Percentiles rank a stretch among this genome's conserved stretches.
phyloP scores from a whole-genome alignment of 2,888 invertebrate genomes.

The Cephus runcator region DNA sequence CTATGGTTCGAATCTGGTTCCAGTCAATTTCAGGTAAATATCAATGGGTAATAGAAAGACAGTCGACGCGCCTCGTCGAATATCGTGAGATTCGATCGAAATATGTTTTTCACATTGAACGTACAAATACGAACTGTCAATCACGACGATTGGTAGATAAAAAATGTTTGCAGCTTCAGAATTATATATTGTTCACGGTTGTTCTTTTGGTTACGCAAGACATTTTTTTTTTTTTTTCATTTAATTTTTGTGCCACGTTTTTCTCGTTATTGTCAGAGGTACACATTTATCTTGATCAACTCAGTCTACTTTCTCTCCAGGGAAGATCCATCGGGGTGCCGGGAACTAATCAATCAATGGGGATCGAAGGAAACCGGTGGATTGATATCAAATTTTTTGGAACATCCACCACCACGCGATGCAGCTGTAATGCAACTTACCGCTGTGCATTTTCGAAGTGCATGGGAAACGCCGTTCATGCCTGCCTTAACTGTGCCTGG shows the following conservation, averaged over 20 bases:
- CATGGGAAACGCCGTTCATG: constrained; percentile 66
- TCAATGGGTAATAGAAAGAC: too few relatives aligned
- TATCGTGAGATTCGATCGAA: too few relatives aligned
- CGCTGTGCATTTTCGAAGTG: constrained; percentile 65
- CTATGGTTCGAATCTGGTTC: constrained; percentile 48
- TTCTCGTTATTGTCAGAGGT: neutral
- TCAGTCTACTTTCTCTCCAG: constrained; percentile 9
- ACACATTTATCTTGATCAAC: neutral
- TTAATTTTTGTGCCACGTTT: neutral
- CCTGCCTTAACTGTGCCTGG: constrained; percentile 53
- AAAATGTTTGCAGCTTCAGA: too few relatives aligned
- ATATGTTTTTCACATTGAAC: too few relatives aligned
- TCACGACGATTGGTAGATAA: too few relatives aligned
- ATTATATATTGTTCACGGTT: too few relatives aligned
- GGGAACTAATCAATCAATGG: constrained; percentile 56
- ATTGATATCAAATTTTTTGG: constrained; percentile 58
- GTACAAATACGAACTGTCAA: too few relatives aligned
- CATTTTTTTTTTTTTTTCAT: neutral
- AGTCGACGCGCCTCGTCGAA: too few relatives aligned
- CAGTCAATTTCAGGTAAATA: constrained; percentile 47
- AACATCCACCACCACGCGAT: constrained; percentile 47
- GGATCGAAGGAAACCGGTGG: constrained; percentile 56
- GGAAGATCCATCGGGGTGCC: constrained; percentile 24
- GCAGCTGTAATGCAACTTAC: constrained; percentile 63
- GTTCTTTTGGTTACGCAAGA: too few relatives aligned